Evolutionary conservation across 1,140 invertebrate genomes (phyloP), one percentile per base, ranked within the genome.

Genomic region (Ruditapes philippinarum): DNA sequence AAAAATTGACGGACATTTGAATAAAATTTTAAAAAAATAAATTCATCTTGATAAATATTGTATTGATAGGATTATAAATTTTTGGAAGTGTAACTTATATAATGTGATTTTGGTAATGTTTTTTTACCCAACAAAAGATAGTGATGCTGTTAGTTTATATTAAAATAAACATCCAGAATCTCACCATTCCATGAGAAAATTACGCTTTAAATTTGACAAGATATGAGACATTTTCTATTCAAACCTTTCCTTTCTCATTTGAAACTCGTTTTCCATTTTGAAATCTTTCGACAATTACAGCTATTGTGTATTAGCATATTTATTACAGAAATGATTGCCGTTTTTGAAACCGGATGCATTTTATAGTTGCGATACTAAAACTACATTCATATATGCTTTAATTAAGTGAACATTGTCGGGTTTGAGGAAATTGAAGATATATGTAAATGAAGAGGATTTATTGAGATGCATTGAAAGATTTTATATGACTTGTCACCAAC

Each of bases 351-450:
- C 40, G 78, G 78, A 57, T 51, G 57, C 36, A 31, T 49, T 81
- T 31, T 33, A 65, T 74, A n/a, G 28, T 51, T 33, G n/a, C n/a
- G 54, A 17, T 65, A 62, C 31, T 60, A 45, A 79, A 87, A 33
- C 38, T 82, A 45, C 57, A 78, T 78, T 78, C 74, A 78, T 78
- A 28, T 49, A 31, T 17, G 49, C 31, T 78, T 78, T 51, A 78
- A 78, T 78, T 74, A 31, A 78, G 45, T 38, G 19, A 36, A 78
- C 74, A 51, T 78, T 51, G n/a, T 36, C 19, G 54, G 45, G 49
- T 78, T 78, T 54, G 25, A 49, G 74, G 74, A 78, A 78, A 78
- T 78, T 25, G 74, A 78, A 31, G 25, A 78, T 78, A 5, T 78
- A 78, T 78, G 74, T 54, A 57, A 78, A 78, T 78, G 25, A 54